phyloP scores from a whole-genome alignment of 2,888 invertebrate genomes.

The Parapristionchus giblindavisi region DNA sequence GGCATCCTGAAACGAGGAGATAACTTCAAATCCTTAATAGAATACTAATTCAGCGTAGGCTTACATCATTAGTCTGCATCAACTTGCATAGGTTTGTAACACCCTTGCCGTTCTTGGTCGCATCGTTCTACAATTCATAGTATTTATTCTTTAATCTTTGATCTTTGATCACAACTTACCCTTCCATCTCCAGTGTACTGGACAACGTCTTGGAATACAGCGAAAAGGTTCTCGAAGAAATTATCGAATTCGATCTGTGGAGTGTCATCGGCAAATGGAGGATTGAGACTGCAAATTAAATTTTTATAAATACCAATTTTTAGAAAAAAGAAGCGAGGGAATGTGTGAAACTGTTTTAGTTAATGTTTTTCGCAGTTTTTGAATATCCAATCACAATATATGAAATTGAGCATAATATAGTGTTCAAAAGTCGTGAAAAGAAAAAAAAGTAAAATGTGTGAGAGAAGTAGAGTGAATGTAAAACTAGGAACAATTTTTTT shows the following conservation, averaged over 20 bases:
- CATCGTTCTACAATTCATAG: conserved; percentile 41
- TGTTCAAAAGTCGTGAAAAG: too few relatives aligned
- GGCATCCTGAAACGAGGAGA: conserved; percentile 37
- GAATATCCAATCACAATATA: too few relatives aligned
- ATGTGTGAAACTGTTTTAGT: background rate
- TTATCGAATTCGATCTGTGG: conserved; percentile 56
- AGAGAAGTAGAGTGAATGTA: too few relatives aligned
- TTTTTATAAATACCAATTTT: background rate
- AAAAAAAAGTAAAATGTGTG: too few relatives aligned
- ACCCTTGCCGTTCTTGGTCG: conserved; percentile 45
- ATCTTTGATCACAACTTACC: conserved; percentile 40
- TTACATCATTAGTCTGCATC: conserved; percentile 41
- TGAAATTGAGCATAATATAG: too few relatives aligned
- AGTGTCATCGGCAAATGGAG: conserved; percentile 45
- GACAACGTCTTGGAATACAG: conserved; percentile 53
- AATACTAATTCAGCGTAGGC: background rate
- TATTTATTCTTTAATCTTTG: background rate
- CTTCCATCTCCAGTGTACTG: conserved; percentile 58
- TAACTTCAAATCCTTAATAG: background rate
- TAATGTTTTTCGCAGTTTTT: background rate
- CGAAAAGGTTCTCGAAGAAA: conserved; percentile 55
- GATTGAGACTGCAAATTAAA: conserved; percentile 47
- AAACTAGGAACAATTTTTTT: too few relatives aligned
- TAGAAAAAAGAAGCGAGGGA: background rate
- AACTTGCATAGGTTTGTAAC: conserved; percentile 43